Conservation (phyloP, 2,113 vertebrate genomes). For the Alces alces region DNA sequence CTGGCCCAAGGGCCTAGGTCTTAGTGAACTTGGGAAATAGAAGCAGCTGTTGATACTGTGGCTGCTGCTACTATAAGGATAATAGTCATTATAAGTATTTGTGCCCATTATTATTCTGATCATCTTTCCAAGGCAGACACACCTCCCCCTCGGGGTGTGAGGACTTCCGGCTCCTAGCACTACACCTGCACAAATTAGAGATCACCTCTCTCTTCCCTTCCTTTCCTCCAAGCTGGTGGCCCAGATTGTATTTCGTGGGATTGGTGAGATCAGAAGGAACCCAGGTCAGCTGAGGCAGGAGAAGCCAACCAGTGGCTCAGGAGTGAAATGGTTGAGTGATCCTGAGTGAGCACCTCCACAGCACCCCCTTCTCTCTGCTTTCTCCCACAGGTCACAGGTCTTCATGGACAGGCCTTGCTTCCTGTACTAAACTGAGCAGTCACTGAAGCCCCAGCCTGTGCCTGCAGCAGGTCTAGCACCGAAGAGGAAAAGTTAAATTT, state of each 20-base stretch:
- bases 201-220: neutral
- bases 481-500: neutral
- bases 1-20: too few species aligned
- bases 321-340: neutral
- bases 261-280: neutral
- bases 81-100: neutral
- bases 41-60: neutral
- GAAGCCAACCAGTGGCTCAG: neutral
- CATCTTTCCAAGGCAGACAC: neutral
- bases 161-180: neutral
- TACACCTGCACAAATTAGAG: neutral
- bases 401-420: rapidly evolving
- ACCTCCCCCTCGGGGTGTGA: neutral
- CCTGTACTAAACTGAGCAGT: neutral
- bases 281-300: neutral
- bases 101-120: rapidly evolving
- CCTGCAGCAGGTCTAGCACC: neutral
- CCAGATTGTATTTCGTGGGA: neutral
- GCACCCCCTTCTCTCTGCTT: too few species aligned
- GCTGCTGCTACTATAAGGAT: neutral
- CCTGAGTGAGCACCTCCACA: neutral
- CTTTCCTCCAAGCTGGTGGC: neutral
- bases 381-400: rapidly evolving
- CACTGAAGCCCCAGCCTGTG: neutral
- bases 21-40: neutral